Percentiles rank a stretch among this genome's conserved stretches.
Evolutionary conservation across 1,140 invertebrate species (phyloP).

Genomic region (Pogonomyrmex californicus): DNA sequence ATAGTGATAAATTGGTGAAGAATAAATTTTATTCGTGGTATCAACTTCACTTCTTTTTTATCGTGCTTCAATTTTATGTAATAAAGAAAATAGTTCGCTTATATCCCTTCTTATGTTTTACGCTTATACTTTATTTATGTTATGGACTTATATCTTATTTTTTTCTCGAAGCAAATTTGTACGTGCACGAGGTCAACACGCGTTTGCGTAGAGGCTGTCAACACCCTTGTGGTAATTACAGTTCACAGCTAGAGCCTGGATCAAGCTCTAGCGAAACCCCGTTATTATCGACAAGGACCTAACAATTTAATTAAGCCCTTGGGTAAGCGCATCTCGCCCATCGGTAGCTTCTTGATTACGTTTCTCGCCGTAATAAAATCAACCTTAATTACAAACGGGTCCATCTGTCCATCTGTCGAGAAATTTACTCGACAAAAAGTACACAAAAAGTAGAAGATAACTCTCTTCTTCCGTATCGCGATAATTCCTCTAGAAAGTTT

Average conservation of each 20-base stretch:
- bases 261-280: neutral
- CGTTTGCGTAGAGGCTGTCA: neutral
- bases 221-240: neutral
- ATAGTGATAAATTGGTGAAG: neutral
- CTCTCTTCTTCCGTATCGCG: neutral
- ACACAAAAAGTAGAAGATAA: neutral
- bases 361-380: slow-evolving; percentile 6
- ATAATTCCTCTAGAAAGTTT: neutral
- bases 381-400: slow-evolving; percentile 32
- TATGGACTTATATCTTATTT: neutral
- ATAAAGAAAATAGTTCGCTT: neutral
- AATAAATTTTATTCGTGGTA: neutral
- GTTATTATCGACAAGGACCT: slow-evolving; percentile 15
- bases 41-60: neutral
- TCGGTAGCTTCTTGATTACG: slow-evolving; percentile 19
- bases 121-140: neutral
- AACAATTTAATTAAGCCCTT: slow-evolving; percentile 50
- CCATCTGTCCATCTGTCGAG: slow-evolving; percentile 1
- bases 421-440: neutral
- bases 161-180: neutral
- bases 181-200: neutral
- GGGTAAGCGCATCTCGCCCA: neutral
- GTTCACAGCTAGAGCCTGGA: neutral
- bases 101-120: neutral
- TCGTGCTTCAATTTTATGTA: neutral